Evolutionary conservation across 2,113 vertebrate species (phyloP).

Genomic region (Plecturocebus donacophilus): DNA sequence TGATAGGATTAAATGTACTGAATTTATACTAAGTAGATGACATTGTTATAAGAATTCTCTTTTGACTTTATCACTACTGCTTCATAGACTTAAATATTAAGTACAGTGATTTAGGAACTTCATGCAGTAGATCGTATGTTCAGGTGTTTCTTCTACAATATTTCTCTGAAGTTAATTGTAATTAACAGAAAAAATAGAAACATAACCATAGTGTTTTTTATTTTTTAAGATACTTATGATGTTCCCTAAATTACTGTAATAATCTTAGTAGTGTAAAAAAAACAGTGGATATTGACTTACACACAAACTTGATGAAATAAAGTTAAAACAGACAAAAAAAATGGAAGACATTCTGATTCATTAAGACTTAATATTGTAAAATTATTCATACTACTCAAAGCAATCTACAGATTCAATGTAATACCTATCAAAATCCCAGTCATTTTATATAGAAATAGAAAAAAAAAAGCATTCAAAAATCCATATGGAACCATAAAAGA

Average conservation of each 20-base stretch:
- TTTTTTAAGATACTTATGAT: background rate
- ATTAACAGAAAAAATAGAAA: background rate
- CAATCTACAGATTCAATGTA: too few species aligned
- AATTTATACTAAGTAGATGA: background rate
- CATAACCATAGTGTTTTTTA: background rate
- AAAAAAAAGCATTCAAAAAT: background rate
- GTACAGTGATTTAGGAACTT: background rate
- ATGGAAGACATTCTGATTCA: background rate
- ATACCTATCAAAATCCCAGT: background rate
- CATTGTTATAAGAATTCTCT: background rate
- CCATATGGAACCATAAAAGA: background rate
- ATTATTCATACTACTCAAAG: background rate
- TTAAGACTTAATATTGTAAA: background rate
- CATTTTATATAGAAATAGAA: background rate
- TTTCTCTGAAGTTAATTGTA: background rate
- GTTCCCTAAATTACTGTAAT: background rate
- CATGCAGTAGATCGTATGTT: background rate
- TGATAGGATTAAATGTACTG: background rate
- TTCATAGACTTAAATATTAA: slow-evolving; percentile 2
- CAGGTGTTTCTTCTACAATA: background rate
- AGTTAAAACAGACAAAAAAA: background rate
- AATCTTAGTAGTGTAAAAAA: background rate
- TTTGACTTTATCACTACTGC: background rate
- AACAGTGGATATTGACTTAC: background rate
- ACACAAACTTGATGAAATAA: background rate